These are phyloP conservation scores for Podarcis raffonei DNA, from an alignment of 2,113 vertebrate genomes.

Conservation along the genomic window DNA sequence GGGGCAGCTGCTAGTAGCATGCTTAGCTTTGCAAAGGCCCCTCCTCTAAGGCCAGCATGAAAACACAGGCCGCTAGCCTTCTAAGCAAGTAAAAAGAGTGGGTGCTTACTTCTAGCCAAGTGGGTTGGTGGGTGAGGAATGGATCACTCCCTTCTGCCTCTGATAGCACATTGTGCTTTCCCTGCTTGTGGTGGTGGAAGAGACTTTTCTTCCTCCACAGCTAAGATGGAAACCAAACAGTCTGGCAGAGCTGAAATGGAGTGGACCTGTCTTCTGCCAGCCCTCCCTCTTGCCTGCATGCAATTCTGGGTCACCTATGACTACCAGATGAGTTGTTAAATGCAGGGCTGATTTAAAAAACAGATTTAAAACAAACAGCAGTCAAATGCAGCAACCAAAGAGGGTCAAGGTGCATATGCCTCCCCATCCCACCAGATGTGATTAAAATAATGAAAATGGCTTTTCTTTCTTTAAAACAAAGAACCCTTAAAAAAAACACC, in stretches of 20 bases:
- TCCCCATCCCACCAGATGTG: neutral
- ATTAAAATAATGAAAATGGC: neutral
- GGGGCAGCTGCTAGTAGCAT: neutral
- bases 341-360: neutral
- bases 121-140: neutral
- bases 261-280: neutral
- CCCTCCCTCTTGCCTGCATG: neutral
- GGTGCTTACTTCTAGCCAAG: neutral
- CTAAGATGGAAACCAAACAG: neutral
- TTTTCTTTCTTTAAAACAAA: constrained; percentile 6
- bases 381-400: neutral
- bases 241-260: neutral
- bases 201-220: neutral
- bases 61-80: neutral
- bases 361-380: neutral
- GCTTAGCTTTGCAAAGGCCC: no score
- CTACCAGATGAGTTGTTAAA: neutral
- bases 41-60: neutral
- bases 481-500: neutral
- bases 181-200: neutral
- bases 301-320: neutral
- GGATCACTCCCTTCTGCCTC: neutral
- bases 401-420: neutral
- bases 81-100: neutral
- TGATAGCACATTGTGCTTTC: neutral